Evolutionary conservation across 2,113 vertebrate species (phyloP).

Genomic region (Cranoglanis bouderius): DNA sequence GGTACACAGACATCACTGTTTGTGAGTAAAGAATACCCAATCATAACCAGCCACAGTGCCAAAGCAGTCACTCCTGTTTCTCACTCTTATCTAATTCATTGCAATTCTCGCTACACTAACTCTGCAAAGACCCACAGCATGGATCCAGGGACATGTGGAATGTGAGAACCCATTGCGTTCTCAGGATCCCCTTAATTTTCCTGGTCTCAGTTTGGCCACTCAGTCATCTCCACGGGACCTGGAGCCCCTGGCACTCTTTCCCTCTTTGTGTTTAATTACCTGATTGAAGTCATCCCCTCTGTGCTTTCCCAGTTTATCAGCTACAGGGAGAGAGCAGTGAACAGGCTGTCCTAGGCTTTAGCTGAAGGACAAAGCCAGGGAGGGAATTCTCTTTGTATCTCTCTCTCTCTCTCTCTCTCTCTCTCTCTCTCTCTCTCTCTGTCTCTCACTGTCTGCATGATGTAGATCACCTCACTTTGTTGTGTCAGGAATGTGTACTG

Average conservation of each 20-base stretch:
- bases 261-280: conserved; percentile 46
- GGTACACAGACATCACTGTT: not conserved
- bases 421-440: not conserved
- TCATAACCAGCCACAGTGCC: not conserved
- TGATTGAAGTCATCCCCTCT: conserved; percentile 35
- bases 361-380: conserved; percentile 33
- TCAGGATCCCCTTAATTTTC: not conserved
- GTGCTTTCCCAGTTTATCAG: conserved; percentile 15
- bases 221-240: not conserved
- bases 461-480: not conserved
- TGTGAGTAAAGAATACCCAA: not conserved
- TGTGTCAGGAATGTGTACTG: conserved; percentile 5
- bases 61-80: not conserved
- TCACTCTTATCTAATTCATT: not conserved
- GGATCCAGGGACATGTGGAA: conserved; percentile 4
- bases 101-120: not conserved
- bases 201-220: not conserved
- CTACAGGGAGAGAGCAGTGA: conserved; percentile 1
- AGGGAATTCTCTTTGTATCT: not conserved
- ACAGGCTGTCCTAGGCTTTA: conserved; percentile 31
- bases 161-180: not conserved
- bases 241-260: conserved; percentile 20
- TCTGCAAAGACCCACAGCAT: not conserved
- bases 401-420: not conserved
- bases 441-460: not conserved